These are phyloP conservation scores for Epinephelus malabaricus DNA, from an alignment of 2,797 vertebrate genomes.

Conservation along the genomic window DNA sequence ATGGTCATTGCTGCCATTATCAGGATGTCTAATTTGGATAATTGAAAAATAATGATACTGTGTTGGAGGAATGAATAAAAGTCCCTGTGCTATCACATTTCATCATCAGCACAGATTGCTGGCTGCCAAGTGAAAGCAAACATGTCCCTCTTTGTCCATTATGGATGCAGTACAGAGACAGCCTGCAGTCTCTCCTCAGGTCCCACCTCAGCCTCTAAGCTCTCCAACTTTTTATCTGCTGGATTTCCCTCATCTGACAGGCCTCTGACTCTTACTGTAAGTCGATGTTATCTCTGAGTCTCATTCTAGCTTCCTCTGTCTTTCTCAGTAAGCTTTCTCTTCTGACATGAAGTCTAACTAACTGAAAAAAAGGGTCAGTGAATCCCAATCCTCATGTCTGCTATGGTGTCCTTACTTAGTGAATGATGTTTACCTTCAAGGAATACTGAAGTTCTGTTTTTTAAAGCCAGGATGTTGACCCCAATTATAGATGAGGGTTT, in stretches of 20 bases:
- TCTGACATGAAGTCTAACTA: conserved; percentile 2
- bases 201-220: neutral
- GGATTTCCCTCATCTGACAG: conserved; percentile 10
- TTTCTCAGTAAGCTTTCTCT: neutral
- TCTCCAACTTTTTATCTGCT: conserved; percentile 2
- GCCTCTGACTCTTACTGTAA: neutral
- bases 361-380: conserved; percentile 1
- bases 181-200: conserved; percentile 2
- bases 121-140: conserved; percentile 4
- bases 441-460: neutral
- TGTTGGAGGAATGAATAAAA: neutral
- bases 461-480: neutral
- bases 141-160: neutral
- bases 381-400: neutral
- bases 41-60: neutral
- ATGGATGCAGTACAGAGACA: neutral
- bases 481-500: neutral
- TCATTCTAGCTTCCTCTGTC: neutral
- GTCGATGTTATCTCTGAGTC: neutral
- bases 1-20: neutral
- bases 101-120: conserved; percentile 4
- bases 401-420: neutral
- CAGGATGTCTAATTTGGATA: no score
- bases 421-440: neutral
- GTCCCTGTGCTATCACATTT: neutral